Evolutionary conservation across 2,888 invertebrate species (phyloP), one percentile per base, ranked within the genome.

Genomic region (Dyspetes luteomarginatus): DNA sequence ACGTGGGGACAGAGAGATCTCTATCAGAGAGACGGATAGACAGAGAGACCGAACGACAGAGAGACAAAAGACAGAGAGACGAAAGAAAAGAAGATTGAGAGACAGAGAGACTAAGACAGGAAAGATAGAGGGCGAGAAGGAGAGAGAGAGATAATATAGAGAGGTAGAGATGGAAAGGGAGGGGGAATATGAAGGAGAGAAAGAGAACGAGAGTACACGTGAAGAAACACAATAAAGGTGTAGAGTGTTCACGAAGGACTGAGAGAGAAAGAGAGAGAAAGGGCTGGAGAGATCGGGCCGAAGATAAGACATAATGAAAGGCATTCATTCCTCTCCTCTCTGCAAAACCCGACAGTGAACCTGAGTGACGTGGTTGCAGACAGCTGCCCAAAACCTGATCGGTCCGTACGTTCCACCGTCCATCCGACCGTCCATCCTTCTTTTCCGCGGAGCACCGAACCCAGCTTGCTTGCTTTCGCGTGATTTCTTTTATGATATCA

Each of bases 361-460:
- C 88, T 89, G 91, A 91, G 90, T 91, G 91, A 92, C 91, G 91
- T 90, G 89, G 88, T 89, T 90, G 90, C 88, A 88, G 91, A 91
- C 91, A 91, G 91, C 91, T 91, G 91, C 91, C 90, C 84, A 90
- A 90, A 85, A 91, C 91, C 91, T 91, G 91, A 91, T 91, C 91
- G 90, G 86, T 88, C 83, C 86, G 84, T 86, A 85, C 87, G 86
- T 86, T 85, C 60, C 77, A 83, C 83, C 83, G 84, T 84, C 62
- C 83, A 69, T 83, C 78, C 82, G 22, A 68, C 68, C 82, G 74
- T 79, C 50, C 75, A 50, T 69, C 48, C 71, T 50, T 69, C 84
- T 83, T 58, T 78, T 75, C 62, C 75, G 56, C 80, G 71, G 68
- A 58, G 50, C 79, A 52, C 67, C 73, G 72, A 55, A 55, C 43